Base-by-base conservation (phyloP, 2,888 invertebrate species). In the Pinctada fucata region DNA sequence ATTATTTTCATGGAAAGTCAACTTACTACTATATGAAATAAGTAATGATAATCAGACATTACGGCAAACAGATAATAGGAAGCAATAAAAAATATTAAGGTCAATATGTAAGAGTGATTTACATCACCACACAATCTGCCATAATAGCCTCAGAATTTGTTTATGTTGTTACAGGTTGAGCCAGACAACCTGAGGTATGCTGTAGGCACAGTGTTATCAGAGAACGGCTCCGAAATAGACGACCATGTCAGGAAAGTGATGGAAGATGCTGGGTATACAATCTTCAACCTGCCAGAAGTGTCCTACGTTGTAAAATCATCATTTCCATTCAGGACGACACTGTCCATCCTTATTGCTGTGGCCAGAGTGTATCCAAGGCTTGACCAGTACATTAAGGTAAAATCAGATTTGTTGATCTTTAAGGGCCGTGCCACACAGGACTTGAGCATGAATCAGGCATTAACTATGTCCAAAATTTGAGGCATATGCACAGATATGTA, bases 271-370 rank as follows among this genome's bases (percentile, higher is more conserved):
- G 93, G 92, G 8, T 93, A 88, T 83, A 91, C 91, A 79, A 85
- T 92, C 13, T 86, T 90, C 58, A 87, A 84, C 48, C 89, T 93
- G 50, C 93, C 93, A 31, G 85, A 87, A 70, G 92, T 93, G 31
- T 89, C 90, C 69, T 90, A 92, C 84, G 92, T 91, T 66, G 93
- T 93, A 10, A 89, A 88, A 75, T 90, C 93, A 10, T 86, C 86
- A 47, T 93, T 93, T 84, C 93, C 93, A 13, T 93, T 90, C 82
- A 88, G 87, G 58, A 92, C 91, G 75, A 89, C 91, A 3, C 76
- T 93, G 49, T 93, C 93, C 13, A 91, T 93, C 58, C 88, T 93
- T 75, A 89, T 93, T 76, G 93, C 92, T 50, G 88, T 93, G 3
- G 88, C 88, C 78, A 91, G 91, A 83, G 93, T 93, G 50, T 93